These are phyloP conservation scores for Ranitomeya variabilis DNA, from an alignment of 2,113 vertebrate genomes.

Conservation along the genomic window DNA sequence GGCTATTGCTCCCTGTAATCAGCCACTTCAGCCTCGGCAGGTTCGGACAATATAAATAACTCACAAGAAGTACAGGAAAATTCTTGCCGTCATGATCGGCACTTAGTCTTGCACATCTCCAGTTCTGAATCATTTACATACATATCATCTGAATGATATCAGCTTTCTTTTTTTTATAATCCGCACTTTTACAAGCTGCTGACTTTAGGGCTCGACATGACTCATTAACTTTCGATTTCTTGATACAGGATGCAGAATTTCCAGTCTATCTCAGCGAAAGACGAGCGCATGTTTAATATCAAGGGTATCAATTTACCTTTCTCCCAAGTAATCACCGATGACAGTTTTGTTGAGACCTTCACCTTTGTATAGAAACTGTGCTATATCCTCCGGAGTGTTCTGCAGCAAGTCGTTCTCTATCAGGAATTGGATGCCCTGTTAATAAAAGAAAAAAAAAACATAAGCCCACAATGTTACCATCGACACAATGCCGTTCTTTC, in stretches of 20 bases:
- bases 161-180: neutral
- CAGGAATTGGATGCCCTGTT: constrained; percentile 94
- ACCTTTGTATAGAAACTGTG: constrained; percentile 98
- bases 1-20: neutral
- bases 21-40: neutral
- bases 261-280: neutral
- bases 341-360: constrained; percentile 98
- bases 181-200: neutral
- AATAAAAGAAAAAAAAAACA: constrained; percentile 45
- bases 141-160: neutral
- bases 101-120: neutral
- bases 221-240: constrained; percentile 8
- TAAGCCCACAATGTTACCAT: neutral
- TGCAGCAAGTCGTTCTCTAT: constrained; percentile 96
- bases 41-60: neutral
- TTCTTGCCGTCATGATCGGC: neutral
- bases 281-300: neutral
- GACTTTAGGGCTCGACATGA: neutral
- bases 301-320: constrained; percentile 77
- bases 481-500: neutral
- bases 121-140: neutral
- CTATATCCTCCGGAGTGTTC: constrained; percentile 92
- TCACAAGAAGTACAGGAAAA: neutral
- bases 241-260: neutral
- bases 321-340: constrained; percentile 97